phyloP scores from a whole-genome alignment of 2,797 vertebrate species.

The Brotogeris chrysoptera region DNA sequence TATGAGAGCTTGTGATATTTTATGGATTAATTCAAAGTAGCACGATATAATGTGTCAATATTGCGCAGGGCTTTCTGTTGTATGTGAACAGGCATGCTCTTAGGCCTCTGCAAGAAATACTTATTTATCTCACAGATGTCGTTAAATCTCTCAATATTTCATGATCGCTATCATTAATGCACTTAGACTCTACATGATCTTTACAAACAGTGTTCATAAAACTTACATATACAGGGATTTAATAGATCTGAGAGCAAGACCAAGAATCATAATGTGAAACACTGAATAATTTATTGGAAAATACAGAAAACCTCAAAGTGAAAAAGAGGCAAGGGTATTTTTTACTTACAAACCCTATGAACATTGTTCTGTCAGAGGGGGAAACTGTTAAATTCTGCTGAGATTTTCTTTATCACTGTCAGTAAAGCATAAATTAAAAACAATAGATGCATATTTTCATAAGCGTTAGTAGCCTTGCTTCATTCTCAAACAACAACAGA shows the following conservation, averaged over 20 bases:
- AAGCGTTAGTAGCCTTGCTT: neutral
- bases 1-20: neutral
- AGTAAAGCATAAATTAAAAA: neutral
- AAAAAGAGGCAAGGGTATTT: neutral
- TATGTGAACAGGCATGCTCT: conserved; percentile 2
- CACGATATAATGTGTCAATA: conserved; percentile 14
- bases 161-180: conserved; percentile 20
- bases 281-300: conserved; percentile 27
- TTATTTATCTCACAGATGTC: conserved; percentile 33
- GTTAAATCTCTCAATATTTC: conserved; percentile 52
- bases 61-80: neutral
- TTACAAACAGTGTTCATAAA: conserved; percentile 48
- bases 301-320: neutral
- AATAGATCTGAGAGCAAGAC: conserved; percentile 15
- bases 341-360: neutral
- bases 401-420: neutral
- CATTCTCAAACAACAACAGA: neutral
- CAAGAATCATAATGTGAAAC: conserved; percentile 6
- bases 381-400: neutral
- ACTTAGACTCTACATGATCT: neutral
- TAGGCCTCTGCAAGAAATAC: neutral
- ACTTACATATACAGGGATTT: conserved; percentile 13
- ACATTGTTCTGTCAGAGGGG: neutral
- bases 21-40: conserved; percentile 22
- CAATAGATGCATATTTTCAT: neutral